These are phyloP conservation scores for Dreissena rostriformis DNA, from an alignment of 1,140 invertebrate genomes.

Conservation along the genomic window DNA sequence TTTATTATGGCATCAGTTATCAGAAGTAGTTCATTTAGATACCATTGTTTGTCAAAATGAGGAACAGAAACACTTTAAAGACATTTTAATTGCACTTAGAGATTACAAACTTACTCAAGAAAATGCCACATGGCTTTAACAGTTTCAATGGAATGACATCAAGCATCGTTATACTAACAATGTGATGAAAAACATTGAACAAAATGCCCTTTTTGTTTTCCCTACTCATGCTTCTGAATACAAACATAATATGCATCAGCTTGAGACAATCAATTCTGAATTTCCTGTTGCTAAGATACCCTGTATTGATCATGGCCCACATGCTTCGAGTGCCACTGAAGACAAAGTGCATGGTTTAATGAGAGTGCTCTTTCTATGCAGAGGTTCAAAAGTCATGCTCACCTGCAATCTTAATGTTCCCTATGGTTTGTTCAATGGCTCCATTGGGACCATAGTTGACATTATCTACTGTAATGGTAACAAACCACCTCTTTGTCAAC, in stretches of 20 bases:
- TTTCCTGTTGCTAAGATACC: conserved; percentile 39
- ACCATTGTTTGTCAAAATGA: conserved; percentile 32
- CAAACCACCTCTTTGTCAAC: conserved; percentile 18
- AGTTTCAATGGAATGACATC: conserved; percentile 41
- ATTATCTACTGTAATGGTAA: conserved; percentile 35
- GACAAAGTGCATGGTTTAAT: conserved; percentile 23
- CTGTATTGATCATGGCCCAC: conserved; percentile 20
- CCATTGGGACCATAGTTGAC: conserved; percentile 42
- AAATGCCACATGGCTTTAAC: conserved; percentile 29
- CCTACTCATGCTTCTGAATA: conserved; percentile 29
- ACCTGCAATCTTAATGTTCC: conserved; percentile 46
- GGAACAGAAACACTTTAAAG: conserved; percentile 21
- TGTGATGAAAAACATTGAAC: neutral
- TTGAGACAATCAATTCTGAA: conserved; percentile 10
- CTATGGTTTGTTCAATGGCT: conserved; percentile 51
- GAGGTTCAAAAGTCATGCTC: conserved; percentile 54
- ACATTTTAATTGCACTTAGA: conserved; percentile 26
- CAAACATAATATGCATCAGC: conserved; percentile 29
- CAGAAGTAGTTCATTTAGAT: conserved; percentile 8
- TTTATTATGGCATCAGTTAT: conserved; percentile 49
- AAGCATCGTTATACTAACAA: conserved; percentile 5
- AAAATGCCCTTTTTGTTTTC: conserved; percentile 17
- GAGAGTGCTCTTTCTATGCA: conserved; percentile 20
- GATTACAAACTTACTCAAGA: conserved; percentile 20
- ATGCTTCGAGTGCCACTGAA: conserved; percentile 31